phyloP scores from a whole-genome alignment of 2,797 vertebrate genomes.

The Pseudocheirus occidentalis region DNA sequence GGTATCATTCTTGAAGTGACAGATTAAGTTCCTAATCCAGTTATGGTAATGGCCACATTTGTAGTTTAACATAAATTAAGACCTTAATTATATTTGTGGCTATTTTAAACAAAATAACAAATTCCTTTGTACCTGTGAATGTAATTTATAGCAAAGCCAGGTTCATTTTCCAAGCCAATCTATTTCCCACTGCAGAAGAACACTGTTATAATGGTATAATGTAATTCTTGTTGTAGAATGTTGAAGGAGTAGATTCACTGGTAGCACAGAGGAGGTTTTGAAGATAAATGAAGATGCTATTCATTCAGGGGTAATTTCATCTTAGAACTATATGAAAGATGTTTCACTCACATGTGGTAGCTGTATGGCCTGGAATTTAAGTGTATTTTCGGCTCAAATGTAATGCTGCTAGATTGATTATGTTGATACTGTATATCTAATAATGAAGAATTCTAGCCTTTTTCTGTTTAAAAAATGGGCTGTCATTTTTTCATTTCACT shows the following conservation, averaged over 20 bases:
- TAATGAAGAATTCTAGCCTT: conserved; percentile 82
- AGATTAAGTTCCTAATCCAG: conserved; percentile 97
- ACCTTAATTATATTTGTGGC: conserved; percentile 98
- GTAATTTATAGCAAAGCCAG: conserved; percentile 99
- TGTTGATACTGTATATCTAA: conserved; percentile 85
- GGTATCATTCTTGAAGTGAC: conserved; percentile 95
- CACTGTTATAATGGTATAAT: conserved; percentile 95
- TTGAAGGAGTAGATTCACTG: conserved; percentile 92
- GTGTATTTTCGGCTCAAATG: conserved; percentile 82
- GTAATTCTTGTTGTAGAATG: conserved; percentile 90
- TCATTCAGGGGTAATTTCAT: conserved; percentile 99
- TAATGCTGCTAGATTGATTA: conserved; percentile 84
- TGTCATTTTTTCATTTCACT: conserved; percentile 80
- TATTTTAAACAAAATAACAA: conserved; percentile 99
- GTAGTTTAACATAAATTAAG: conserved; percentile 99
- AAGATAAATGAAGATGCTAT: conserved; percentile 99
- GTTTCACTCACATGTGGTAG: conserved; percentile 85
- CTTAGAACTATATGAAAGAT: conserved; percentile 94
- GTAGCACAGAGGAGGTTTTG: conserved; percentile 92
- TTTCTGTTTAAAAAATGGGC: conserved; percentile 77
- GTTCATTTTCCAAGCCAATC: conserved; percentile 98
- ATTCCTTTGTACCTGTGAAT: conserved; percentile 97
- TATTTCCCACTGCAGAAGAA: conserved; percentile 93
- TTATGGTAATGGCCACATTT: conserved; percentile 98
- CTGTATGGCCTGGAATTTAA: conserved; percentile 83